Percentiles rank a stretch among this genome's conserved stretches.
These are phyloP conservation scores for Thunnus thynnus DNA, from an alignment of 2,113 vertebrate genomes.

Conservation along the genomic window DNA sequence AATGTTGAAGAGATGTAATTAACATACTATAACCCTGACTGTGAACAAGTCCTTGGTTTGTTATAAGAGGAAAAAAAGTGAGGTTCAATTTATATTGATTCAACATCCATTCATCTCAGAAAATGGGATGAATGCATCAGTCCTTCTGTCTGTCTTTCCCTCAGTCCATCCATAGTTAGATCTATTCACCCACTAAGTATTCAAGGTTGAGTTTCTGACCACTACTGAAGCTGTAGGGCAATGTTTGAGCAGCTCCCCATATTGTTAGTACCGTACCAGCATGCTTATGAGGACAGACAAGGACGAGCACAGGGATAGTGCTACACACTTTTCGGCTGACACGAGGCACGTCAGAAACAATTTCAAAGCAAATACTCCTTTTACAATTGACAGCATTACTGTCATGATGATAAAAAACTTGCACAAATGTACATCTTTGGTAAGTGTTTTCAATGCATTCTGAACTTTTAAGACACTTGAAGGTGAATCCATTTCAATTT, in stretches of 20 bases:
- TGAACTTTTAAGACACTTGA: background rate
- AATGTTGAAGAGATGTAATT: background rate
- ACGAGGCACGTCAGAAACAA: too few relatives aligned
- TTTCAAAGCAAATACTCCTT: too few relatives aligned
- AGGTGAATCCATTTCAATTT: slow-evolving; percentile 9
- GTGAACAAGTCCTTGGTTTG: background rate
- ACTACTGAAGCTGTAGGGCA: background rate
- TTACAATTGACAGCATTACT: too few relatives aligned
- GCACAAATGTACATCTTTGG: too few relatives aligned
- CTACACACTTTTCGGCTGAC: background rate
- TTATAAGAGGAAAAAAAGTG: background rate
- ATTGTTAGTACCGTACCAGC: background rate
- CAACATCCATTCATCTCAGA: background rate
- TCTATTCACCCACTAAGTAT: background rate
- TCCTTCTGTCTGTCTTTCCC: background rate
- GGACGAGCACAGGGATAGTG: too few relatives aligned
- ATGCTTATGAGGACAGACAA: background rate
- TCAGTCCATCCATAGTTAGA: background rate
- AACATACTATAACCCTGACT: slow-evolving; percentile 21
- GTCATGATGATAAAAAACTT: too few relatives aligned
- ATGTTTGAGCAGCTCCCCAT: background rate
- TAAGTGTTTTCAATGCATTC: background rate
- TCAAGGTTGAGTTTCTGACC: background rate
- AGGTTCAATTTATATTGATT: slow-evolving; percentile 9
- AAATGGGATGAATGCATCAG: slow-evolving; percentile 7